Evolutionary conservation across 2,113 vertebrate species (phyloP), one percentile per base, ranked within the genome.

Genomic region (Crotalus horridus): DNA sequence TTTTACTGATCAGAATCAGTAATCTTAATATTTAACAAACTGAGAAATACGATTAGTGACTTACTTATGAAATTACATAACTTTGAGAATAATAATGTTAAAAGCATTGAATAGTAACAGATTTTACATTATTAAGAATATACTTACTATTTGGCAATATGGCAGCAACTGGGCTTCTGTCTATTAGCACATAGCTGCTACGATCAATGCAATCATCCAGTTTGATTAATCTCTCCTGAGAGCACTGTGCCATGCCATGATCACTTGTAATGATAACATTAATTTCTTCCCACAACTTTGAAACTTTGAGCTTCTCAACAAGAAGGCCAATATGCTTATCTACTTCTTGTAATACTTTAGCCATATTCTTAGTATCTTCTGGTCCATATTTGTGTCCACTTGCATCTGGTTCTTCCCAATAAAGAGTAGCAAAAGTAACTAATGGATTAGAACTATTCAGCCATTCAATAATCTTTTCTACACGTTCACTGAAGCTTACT

Each of bases 221-320:
- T 26, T 89, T 33, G 90, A 99, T 99, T 94, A 99, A 89, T 93
- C 97, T 98, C 0, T 99, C 90, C 13, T 96, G 4, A 6, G 99
- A 99, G 88, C 99, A 99, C 95, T 99, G 98, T 12, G 98, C 93
- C 99, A 99, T 99, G n/a, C 99, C 99, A 21, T 99, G 99, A 95
- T 99, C 99, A 23, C 99, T 99, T 56, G 99, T 99, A 92, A 99
- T 97, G 1, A 99, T 96, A 33, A 99, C 61, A 87, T 99, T 99
- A 39, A 99, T 46, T 29, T 86, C 97, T 26, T 98, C 98, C 99
- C 98, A 99, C 61, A 99, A 94, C 11, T 98, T 98, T 0, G 90
- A 91, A 0, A 90, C 85, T 87, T 98, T 98, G 87, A 99, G 95
- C 95, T 97, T 98, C 0, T 95, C 92, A 21, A 98, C 94, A 58